Percentiles rank a stretch among this genome's conserved stretches.
These are phyloP conservation scores for Brachystomella parvula DNA, from an alignment of 1,140 invertebrate species.

Conservation along the genomic window DNA sequence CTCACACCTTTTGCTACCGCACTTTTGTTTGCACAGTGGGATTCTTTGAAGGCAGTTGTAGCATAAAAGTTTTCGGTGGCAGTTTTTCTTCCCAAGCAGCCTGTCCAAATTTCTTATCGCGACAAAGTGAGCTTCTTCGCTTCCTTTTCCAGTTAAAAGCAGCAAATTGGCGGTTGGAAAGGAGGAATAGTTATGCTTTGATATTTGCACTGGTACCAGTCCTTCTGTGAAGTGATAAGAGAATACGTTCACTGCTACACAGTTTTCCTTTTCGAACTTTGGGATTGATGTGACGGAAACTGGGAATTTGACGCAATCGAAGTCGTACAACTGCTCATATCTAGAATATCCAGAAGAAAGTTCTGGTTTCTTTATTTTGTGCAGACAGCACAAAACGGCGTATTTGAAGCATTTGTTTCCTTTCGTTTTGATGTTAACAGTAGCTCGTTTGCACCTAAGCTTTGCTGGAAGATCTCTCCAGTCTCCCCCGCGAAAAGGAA, in stretches of 20 bases:
- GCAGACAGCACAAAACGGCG: background rate
- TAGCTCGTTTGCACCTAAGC: background rate
- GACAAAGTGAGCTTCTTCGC: background rate
- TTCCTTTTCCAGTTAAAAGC: background rate
- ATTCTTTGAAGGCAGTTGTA: background rate
- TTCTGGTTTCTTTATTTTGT: too few species aligned
- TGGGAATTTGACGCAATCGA: background rate
- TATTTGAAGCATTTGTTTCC: constrained; percentile 9
- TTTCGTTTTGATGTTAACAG: background rate
- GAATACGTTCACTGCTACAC: constrained; percentile 3
- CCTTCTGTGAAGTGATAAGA: background rate
- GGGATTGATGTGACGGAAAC: background rate
- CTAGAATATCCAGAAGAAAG: too few species aligned
- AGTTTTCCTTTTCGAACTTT: constrained; percentile 1
- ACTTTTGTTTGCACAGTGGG: background rate
- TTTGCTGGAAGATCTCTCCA: background rate
- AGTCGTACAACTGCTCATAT: background rate
- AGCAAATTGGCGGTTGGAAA: background rate
- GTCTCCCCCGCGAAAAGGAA: background rate
- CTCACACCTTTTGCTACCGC: background rate
- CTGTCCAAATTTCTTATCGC: background rate
- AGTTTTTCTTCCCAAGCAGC: background rate
- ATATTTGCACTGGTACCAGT: background rate
- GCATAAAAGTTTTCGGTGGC: background rate
- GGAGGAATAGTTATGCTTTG: background rate